Evolutionary conservation across 2,113 vertebrate species (phyloP).

Genomic region (Mionectes macconnelli): DNA sequence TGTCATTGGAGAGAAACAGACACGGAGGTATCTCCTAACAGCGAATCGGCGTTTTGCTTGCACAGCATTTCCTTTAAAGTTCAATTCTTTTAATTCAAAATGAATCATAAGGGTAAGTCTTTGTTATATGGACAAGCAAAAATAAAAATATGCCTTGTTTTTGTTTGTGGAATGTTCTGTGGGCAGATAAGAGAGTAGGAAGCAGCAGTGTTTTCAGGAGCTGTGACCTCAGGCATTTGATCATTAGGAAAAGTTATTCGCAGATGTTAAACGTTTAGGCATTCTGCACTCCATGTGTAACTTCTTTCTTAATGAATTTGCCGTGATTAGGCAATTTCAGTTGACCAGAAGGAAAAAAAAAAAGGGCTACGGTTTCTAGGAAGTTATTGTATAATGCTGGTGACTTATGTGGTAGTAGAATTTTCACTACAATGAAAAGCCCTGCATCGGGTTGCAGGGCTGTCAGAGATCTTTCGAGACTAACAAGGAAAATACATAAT

Average conservation of each 20-base stretch:
- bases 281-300: neutral
- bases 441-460: neutral
- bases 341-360: neutral
- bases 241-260: neutral
- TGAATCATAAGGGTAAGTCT: neutral
- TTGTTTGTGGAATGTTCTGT: neutral
- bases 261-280: neutral
- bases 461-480: neutral
- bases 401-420: neutral
- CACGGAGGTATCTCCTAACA: neutral
- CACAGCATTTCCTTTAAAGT: neutral
- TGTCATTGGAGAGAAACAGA: neutral
- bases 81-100: neutral
- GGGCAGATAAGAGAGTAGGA: neutral
- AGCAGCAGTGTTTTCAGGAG: neutral
- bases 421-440: neutral
- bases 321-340: neutral
- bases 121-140: neutral
- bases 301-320: neutral
- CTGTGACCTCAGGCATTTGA: neutral
- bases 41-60: neutral
- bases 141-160: neutral
- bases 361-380: neutral
- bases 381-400: neutral
- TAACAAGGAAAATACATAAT: neutral